Evolutionary conservation across 2,113 vertebrate genomes (phyloP).

Genomic region (Lathamus discolor): DNA sequence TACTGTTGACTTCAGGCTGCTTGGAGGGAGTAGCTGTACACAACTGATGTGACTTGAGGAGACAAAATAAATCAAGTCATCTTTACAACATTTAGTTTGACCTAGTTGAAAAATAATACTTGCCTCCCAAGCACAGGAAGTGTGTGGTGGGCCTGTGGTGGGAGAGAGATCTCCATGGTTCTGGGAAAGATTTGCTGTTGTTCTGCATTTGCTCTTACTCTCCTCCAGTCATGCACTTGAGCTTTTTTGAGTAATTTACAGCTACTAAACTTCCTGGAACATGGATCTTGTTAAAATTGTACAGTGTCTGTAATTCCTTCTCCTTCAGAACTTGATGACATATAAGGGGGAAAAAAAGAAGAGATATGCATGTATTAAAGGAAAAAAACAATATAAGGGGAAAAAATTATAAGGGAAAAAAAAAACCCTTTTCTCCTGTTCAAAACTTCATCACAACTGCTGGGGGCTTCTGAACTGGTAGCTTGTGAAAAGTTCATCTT

Average conservation of each 20-base stretch:
- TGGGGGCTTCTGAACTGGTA: background rate
- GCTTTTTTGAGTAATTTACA: background rate
- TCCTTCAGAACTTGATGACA: background rate
- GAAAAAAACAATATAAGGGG: background rate
- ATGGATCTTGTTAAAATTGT: background rate
- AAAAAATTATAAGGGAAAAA: background rate
- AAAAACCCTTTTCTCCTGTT: background rate
- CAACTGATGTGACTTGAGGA: slow-evolving; percentile 1
- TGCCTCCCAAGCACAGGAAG: background rate
- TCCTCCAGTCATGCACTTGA: background rate
- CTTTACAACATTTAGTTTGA: slow-evolving; percentile 27
- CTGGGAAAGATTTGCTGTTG: background rate
- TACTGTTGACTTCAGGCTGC: slow-evolving; percentile 29
- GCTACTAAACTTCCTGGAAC: background rate
- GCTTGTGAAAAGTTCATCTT: background rate
- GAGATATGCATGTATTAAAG: background rate
- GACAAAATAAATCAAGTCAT: slow-evolving; percentile 42
- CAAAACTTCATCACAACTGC: background rate
- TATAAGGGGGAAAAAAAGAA: background rate
- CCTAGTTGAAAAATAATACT: slow-evolving; percentile 38
- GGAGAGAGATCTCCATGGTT: background rate
- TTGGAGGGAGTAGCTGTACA: background rate
- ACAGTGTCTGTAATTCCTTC: background rate
- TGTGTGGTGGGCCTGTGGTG: background rate
- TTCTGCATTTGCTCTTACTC: background rate